Percentiles rank a stretch among this genome's conserved stretches.
phyloP scores from a whole-genome alignment of 1,140 invertebrate genomes.

The Aricia agestis region DNA sequence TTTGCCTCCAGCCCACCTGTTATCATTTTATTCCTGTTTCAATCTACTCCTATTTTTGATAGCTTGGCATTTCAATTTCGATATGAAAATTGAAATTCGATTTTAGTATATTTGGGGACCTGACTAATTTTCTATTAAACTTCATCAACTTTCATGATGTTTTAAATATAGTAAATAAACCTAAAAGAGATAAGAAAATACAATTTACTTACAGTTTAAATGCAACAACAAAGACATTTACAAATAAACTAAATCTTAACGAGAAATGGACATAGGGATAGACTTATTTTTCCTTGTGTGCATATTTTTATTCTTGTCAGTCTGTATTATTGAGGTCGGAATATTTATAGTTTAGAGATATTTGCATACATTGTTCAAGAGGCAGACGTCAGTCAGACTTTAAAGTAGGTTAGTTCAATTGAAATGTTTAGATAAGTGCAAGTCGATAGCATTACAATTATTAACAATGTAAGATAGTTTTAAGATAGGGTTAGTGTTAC shows the following conservation, averaged over 20 bases:
- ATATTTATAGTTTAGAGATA: neutral
- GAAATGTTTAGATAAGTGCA: constrained; percentile 9
- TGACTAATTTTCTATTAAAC: neutral
- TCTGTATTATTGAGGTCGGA: neutral
- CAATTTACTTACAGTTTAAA: too few relatives aligned
- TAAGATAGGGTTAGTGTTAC: neutral
- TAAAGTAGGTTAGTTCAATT: constrained; percentile 2
- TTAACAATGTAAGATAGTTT: neutral
- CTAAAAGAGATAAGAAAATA: too few relatives aligned
- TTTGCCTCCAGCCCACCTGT: neutral
- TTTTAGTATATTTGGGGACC: constrained; percentile 5
- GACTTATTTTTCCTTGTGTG: too few relatives aligned
- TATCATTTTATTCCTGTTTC: constrained; percentile 14
- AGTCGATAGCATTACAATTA: neutral
- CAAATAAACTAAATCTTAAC: too few relatives aligned
- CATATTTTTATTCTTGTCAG: too few relatives aligned
- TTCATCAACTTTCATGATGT: too few relatives aligned
- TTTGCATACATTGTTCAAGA: constrained; percentile 5
- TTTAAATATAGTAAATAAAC: too few relatives aligned
- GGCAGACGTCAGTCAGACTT: neutral
- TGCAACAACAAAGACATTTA: too few relatives aligned
- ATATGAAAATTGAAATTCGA: constrained; percentile 6
- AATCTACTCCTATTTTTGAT: constrained; percentile 6
- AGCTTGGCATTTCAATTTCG: constrained; percentile 3
- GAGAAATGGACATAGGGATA: too few relatives aligned